A percentile compares a stretch with the other conserved stretches of the same genome.
These are phyloP conservation scores for Erythrolamprus reginae DNA, from an alignment of 2,113 vertebrate species.

Conservation along the genomic window DNA sequence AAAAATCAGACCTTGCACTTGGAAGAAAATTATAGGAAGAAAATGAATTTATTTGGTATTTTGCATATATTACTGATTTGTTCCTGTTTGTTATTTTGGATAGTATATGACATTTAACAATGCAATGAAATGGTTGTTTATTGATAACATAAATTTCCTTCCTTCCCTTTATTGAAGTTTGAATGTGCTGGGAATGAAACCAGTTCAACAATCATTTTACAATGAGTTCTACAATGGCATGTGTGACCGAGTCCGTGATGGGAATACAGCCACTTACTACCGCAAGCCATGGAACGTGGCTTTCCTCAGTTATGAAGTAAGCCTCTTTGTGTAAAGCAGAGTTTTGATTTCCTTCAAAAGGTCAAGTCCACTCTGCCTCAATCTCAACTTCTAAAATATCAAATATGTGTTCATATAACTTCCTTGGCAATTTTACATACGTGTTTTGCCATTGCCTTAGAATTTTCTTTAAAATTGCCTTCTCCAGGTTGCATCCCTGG, in stretches of 20 bases:
- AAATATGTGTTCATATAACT: not conserved
- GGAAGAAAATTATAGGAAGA: not conserved
- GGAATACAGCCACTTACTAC: constrained; percentile 61
- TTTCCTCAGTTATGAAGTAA: constrained; percentile 75
- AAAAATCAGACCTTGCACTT: not conserved
- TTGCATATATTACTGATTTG: not conserved
- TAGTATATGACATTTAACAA: not conserved
- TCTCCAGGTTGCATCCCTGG: not conserved
- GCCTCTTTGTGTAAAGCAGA: not conserved
- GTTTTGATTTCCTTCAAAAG: not conserved
- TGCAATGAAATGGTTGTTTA: not conserved
- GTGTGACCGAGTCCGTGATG: constrained; percentile 74
- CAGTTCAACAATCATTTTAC: constrained; percentile 80
- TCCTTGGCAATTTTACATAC: not conserved
- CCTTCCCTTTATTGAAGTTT: constrained; percentile 64
- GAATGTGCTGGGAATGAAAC: constrained; percentile 81
- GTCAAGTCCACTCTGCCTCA: not conserved
- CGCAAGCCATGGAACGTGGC: constrained; percentile 84
- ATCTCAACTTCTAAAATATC: not conserved
- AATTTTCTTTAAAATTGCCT: not conserved
- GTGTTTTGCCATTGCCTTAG: not conserved
- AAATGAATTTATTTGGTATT: not conserved
- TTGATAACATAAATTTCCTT: not conserved
- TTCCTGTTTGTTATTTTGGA: not conserved
- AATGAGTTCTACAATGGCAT: constrained; percentile 84